These are phyloP conservation scores for Drosophila pseudoobscura DNA, from an alignment of 1,140 invertebrate genomes.

Conservation along the genomic window DNA sequence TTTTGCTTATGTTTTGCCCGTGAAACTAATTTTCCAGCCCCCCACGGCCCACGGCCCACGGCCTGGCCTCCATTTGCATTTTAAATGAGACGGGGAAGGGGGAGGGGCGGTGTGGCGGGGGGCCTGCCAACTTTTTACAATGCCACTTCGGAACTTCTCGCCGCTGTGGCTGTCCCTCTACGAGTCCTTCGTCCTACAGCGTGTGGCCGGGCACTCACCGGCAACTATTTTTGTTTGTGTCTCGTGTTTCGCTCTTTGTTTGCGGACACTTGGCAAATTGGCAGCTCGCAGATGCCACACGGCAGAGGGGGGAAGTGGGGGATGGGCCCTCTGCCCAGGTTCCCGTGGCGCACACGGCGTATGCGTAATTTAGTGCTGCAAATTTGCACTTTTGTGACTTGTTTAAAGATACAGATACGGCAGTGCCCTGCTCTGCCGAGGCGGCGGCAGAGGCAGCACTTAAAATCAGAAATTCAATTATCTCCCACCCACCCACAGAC, in stretches of 20 bases:
- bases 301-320: constrained; percentile 15
- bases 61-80: constrained; percentile 65
- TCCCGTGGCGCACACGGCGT: constrained; percentile 54
- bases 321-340: not conserved
- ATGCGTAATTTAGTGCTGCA: constrained; percentile 79
- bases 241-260: constrained; percentile 54
- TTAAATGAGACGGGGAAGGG: constrained; percentile 57
- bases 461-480: constrained; percentile 81
- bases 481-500: constrained; percentile 51
- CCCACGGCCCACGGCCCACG: too few species aligned
- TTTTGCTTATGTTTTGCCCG: constrained; percentile 49
- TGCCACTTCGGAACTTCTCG: constrained; percentile 43
- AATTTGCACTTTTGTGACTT: constrained; percentile 80
- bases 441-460: constrained; percentile 48
- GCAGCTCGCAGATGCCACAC: constrained; percentile 43
- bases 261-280: constrained; percentile 78
- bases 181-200: constrained; percentile 1
- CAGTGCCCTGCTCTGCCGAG: not conserved
- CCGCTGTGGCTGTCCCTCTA: not conserved
- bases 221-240: constrained; percentile 45
- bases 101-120: too few species aligned
- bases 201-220: not conserved
- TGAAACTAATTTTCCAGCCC: constrained; percentile 60
- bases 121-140: constrained; percentile 61
- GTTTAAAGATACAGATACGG: constrained; percentile 50